A percentile compares a stretch with the other conserved stretches of the same genome.
These are phyloP conservation scores for Papilio demoleus DNA, from an alignment of 2,888 invertebrate genomes.

Conservation along the genomic window DNA sequence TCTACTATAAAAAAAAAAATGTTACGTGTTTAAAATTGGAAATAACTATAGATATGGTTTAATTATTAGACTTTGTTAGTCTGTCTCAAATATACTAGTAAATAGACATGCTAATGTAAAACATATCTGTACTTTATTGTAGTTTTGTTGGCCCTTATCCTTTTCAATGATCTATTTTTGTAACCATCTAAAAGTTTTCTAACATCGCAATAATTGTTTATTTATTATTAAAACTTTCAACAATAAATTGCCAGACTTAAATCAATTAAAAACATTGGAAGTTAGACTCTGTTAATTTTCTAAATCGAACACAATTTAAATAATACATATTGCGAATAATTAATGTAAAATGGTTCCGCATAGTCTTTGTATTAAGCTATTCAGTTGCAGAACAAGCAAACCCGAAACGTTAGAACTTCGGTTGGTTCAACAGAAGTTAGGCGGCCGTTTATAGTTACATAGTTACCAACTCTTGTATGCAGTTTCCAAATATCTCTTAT, in stretches of 20 bases:
- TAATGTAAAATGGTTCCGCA: neutral
- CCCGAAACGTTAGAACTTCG: slow-evolving; percentile 7
- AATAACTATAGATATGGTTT: no score
- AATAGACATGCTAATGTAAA: no score
- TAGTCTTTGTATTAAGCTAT: neutral
- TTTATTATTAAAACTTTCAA: no score
- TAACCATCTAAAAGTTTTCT: neutral
- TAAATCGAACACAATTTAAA: neutral
- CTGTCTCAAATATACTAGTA: no score
- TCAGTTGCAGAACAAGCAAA: slow-evolving; percentile 7
- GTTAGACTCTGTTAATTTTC: neutral
- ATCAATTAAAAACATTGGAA: no score
- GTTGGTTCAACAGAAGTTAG: slow-evolving; percentile 11
- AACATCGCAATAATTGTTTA: neutral
- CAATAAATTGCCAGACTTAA: no score
- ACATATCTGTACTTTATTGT: no score
- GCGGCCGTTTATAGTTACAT: slow-evolving; percentile 11
- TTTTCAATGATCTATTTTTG: neutral
- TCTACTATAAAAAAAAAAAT: no score
- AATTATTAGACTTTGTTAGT: no score
- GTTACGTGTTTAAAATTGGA: no score
- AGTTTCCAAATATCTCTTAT: slow-evolving; percentile 1
- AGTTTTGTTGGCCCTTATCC: neutral
- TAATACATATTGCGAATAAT: neutral
- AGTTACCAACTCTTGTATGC: slow-evolving; percentile 16